Evolutionary conservation across 2,888 invertebrate species (phyloP), one percentile per base, ranked within the genome.

Genomic region (Cylindroiulus punctatus): DNA sequence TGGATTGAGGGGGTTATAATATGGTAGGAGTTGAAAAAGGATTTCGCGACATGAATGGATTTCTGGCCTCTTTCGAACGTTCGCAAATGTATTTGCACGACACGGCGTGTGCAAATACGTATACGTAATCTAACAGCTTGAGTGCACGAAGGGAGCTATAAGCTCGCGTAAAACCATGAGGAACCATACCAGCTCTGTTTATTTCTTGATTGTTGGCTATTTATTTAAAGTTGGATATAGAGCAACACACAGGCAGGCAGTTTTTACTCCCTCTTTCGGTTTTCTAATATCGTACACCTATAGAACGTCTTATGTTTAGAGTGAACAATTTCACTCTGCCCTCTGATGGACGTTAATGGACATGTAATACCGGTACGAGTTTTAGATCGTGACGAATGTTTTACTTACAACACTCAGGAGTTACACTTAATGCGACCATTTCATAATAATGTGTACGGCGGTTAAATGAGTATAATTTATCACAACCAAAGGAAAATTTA

Each of bases 31-130:
- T 57, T 57, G 57, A 22, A 57, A 57, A 57, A 57, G 22, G n/a
- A 57, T 57, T 57, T 57, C 19, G 7, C 57, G 22, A 57, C 52
- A n/a, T 22, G 22, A 57, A 57, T 57, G 22, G 22, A 57, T 22
- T 22, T 22, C 57, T 57, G 22, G 57, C 19, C 57, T 57, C 0
- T 8, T 57, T 57, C n/a, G 57, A 57, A 57, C 7, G 57, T 8
- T 57, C 22, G 57, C 57, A 57, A 57, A 57, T 57, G 57, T 57
- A 57, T 57, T 57, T 57, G 57, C 57, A 22, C 57, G n/a, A 57
- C 57, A 22, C 57, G 57, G 4, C 57, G 19, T 57, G 57, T 57
- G 57, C 57, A 57, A 57, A 57, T 57, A n/a, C 57, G 57, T 57
- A 4, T 22, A 57, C 22, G 57, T 57, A 57, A 57, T 57, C 22